Evolutionary conservation across 2,888 invertebrate genomes (phyloP).

Genomic region (Thyatira batis): DNA sequence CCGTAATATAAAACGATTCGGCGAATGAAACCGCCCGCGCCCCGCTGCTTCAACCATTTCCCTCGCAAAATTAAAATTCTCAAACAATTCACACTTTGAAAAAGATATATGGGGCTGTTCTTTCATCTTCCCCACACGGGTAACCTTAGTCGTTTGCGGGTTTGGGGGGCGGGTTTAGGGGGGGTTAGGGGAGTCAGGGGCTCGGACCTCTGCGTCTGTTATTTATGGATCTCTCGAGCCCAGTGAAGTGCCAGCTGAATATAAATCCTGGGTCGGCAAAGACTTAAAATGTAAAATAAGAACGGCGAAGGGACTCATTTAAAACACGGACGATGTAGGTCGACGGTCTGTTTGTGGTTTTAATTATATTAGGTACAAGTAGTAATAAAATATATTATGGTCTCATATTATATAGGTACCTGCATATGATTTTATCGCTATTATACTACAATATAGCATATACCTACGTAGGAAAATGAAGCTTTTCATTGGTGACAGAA

Average conservation of each 20-base stretch:
- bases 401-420: no score
- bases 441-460: no score
- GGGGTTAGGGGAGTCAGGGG: constrained; percentile 39
- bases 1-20: constrained; percentile 10
- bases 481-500: no score
- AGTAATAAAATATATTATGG: no score
- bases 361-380: constrained; percentile 14
- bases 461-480: no score
- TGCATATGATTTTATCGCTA: no score
- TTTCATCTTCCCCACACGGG: constrained; percentile 75
- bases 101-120: constrained; percentile 79
- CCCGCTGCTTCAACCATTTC: constrained; percentile 12
- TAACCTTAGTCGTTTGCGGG: constrained; percentile 78
- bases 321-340: constrained; percentile 35
- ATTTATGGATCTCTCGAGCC: constrained; percentile 80
- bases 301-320: constrained; percentile 42
- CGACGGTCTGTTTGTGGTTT: constrained; percentile 25
- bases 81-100: constrained; percentile 78
- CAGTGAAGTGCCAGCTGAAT: constrained; percentile 77
- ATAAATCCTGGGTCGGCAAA: constrained; percentile 72
- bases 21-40: constrained; percentile 18
- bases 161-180: constrained; percentile 28
- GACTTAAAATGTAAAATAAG: constrained; percentile 75
- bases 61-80: constrained; percentile 78
- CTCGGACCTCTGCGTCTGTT: constrained; percentile 65